These are phyloP conservation scores for Capromys pilorides DNA, from an alignment of 2,797 vertebrate species.

Conservation along the genomic window DNA sequence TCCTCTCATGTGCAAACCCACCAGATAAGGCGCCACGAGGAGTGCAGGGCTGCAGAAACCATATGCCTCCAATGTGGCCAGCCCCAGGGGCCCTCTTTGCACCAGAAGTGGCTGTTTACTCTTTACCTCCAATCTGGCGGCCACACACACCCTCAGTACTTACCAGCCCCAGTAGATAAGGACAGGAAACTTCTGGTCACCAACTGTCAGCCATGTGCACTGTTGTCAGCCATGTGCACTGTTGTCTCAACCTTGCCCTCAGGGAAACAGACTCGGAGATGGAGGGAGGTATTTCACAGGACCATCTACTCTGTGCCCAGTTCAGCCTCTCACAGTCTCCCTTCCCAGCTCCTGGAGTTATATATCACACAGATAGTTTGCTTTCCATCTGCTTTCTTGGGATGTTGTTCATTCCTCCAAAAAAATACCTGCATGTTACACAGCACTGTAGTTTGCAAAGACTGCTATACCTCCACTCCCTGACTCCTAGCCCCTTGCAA, in stretches of 20 bases:
- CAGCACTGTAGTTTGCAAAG: background rate
- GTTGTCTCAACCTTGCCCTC: background rate
- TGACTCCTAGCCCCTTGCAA: background rate
- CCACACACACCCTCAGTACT: too few species aligned
- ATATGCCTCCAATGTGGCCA: background rate
- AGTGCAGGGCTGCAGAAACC: background rate
- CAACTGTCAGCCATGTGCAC: background rate
- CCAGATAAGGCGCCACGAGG: background rate
- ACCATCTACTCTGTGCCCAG: background rate
- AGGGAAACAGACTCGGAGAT: background rate
- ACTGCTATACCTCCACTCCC: background rate
- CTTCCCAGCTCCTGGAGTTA: background rate
- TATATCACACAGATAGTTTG: background rate
- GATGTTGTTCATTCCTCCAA: background rate
- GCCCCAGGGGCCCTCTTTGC: background rate
- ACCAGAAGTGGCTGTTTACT: background rate
- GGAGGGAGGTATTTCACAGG: fast-evolving
- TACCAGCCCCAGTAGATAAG: background rate
- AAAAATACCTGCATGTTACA: background rate
- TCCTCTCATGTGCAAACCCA: background rate
- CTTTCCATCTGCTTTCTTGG: background rate
- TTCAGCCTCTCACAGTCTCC: background rate
- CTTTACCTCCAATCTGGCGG: background rate
- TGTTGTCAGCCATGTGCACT: too few species aligned
- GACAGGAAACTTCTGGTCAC: background rate